Percentiles rank a stretch among this genome's conserved stretches.
These are phyloP conservation scores for Venturia canescens DNA, from an alignment of 1,140 invertebrate species.

Conservation along the genomic window DNA sequence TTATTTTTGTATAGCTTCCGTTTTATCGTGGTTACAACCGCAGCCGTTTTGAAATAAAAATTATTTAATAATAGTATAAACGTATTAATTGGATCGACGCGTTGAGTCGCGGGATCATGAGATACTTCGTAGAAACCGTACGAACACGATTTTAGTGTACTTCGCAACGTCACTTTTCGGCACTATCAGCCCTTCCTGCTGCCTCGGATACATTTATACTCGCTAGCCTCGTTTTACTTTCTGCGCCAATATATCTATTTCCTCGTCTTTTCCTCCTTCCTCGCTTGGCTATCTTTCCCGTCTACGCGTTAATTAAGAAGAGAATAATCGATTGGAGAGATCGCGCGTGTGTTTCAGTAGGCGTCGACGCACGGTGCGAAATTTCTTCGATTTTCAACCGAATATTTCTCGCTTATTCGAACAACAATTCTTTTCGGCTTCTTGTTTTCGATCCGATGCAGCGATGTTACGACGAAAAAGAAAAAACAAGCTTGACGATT, in stretches of 20 bases:
- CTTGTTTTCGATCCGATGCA: not conserved
- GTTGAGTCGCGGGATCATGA: constrained; percentile 39
- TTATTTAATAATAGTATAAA: constrained; percentile 25
- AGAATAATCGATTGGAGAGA: not conserved
- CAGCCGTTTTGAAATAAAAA: too few species aligned
- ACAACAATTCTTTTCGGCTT: not conserved
- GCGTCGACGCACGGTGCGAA: not conserved
- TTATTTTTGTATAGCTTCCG: not conserved
- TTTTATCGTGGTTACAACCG: not conserved
- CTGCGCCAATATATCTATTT: constrained; percentile 31
- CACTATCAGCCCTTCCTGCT: constrained; percentile 55
- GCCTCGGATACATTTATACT: constrained; percentile 53
- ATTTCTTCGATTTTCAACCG: too few species aligned
- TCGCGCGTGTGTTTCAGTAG: too few species aligned
- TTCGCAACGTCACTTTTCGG: constrained; percentile 52
- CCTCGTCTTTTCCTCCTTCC: not conserved
- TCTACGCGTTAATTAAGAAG: constrained; percentile 17
- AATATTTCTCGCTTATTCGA: not conserved
- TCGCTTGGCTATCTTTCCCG: not conserved
- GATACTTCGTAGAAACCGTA: constrained; percentile 51
- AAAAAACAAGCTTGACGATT: not conserved
- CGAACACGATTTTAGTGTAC: constrained; percentile 9
- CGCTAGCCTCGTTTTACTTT: constrained; percentile 29
- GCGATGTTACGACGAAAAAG: not conserved
- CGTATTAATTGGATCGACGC: constrained; percentile 22